Conservation (phyloP, 2,797 vertebrate genomes). For the Galago senegalensis region DNA sequence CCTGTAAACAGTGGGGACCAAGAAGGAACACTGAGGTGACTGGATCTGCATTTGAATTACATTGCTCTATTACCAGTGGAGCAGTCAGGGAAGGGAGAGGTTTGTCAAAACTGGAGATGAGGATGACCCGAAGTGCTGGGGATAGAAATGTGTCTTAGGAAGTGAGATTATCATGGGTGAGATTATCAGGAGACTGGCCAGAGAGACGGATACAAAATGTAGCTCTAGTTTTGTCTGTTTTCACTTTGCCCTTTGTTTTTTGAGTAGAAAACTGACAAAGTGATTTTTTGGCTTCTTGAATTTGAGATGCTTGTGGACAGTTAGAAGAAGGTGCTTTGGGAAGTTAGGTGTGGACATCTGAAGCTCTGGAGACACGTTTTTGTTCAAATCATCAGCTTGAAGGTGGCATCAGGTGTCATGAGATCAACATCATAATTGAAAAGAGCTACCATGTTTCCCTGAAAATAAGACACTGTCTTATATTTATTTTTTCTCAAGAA, state of each 20-base stretch:
- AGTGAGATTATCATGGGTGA: background rate
- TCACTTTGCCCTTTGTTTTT: background rate
- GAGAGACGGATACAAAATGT: rapidly evolving
- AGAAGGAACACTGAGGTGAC: background rate
- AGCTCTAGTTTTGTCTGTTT: background rate
- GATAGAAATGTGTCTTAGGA: background rate
- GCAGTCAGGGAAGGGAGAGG: too few species aligned
- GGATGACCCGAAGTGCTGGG: rapidly evolving
- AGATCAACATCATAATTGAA: rapidly evolving
- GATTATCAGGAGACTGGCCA: background rate
- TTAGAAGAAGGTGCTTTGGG: background rate
- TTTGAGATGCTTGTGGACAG: background rate
- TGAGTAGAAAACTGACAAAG: background rate
- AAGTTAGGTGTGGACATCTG: too few species aligned
- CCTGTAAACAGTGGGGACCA: background rate
- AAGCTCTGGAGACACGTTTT: background rate
- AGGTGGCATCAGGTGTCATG: rapidly evolving
- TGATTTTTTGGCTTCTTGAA: background rate
- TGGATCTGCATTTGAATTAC: constrained; percentile 39
- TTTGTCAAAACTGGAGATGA: background rate
- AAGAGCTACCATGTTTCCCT: background rate
- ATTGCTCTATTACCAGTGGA: constrained; percentile 39
- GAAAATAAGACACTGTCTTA: too few species aligned
- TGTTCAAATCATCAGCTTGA: background rate
- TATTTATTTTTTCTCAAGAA: too few species aligned